Evolutionary conservation across 2,113 vertebrate species (phyloP).

Genomic region (Cygnus buccinator): DNA sequence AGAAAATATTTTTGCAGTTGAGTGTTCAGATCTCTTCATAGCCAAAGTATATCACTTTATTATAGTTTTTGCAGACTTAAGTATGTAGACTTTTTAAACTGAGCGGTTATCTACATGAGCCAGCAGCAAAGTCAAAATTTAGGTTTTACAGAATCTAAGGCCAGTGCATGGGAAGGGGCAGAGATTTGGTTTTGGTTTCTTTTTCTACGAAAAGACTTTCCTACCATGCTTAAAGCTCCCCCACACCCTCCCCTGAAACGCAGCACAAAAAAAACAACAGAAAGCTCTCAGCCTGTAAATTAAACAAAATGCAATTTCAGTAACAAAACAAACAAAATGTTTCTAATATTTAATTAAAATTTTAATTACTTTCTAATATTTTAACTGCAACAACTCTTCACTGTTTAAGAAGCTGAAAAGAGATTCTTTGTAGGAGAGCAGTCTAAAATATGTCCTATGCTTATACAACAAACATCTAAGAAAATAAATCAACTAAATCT

Average conservation of each 20-base stretch:
- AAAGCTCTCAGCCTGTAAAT: background rate
- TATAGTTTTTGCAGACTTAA: background rate
- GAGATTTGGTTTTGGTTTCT: background rate
- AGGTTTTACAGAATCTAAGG: background rate
- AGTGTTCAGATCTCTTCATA: conserved; percentile 1
- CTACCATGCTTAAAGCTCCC: background rate
- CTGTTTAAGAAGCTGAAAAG: background rate
- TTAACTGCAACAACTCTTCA: background rate
- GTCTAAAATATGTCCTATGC: background rate
- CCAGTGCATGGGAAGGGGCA: background rate
- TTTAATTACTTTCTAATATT: background rate
- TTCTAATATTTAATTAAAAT: background rate
- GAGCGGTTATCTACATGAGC: background rate
- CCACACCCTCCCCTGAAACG: background rate
- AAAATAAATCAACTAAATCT: background rate
- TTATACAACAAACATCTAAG: background rate
- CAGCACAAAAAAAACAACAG: background rate
- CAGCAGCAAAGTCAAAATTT: background rate
- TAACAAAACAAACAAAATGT: background rate
- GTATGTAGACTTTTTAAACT: background rate
- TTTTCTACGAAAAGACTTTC: background rate
- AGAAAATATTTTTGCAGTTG: conserved; percentile 40
- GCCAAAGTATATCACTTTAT: background rate
- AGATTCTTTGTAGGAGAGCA: background rate
- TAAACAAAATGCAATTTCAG: background rate